phyloP scores from a whole-genome alignment of 1,140 invertebrate species.

The Homalodisca vitripennis region DNA sequence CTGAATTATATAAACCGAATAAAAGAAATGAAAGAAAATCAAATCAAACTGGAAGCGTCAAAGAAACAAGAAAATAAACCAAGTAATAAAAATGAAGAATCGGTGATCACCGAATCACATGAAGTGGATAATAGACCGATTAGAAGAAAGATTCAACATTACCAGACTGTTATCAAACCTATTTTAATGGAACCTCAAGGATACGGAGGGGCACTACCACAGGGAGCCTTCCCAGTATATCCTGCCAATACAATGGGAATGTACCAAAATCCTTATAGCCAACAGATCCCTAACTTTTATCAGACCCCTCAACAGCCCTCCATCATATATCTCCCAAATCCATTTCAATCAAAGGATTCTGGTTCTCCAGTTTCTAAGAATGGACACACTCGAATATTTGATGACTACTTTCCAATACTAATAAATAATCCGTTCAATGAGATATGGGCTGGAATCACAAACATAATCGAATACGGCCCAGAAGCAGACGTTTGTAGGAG shows the following conservation, averaged over 20 bases:
- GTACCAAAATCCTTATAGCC: background rate
- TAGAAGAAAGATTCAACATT: slow-evolving; percentile 31
- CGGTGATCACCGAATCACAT: background rate
- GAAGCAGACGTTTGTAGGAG: slow-evolving; percentile 51
- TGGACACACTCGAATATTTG: slow-evolving; percentile 25
- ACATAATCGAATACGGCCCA: slow-evolving; percentile 59
- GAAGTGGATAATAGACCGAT: slow-evolving; percentile 9
- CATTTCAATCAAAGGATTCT: background rate
- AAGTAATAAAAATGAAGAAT: background rate
- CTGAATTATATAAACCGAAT: slow-evolving; percentile 23
- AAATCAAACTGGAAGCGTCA: background rate
- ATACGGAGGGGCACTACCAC: background rate
- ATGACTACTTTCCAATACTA: slow-evolving; percentile 53
- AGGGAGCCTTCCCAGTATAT: slow-evolving; percentile 3
- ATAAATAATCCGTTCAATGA: slow-evolving; percentile 56
- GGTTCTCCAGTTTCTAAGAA: background rate
- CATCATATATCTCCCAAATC: slow-evolving; percentile 13
- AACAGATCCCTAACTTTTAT: background rate
- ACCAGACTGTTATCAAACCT: slow-evolving; percentile 25
- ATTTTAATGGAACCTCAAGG: background rate
- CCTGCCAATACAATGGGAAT: background rate
- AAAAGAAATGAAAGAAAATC: slow-evolving; percentile 16
- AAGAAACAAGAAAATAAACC: background rate
- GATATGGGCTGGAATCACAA: slow-evolving; percentile 42
- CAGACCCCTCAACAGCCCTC: background rate